Conservation (phyloP, 2,888 invertebrate species). For the Andrena dorsata region DNA sequence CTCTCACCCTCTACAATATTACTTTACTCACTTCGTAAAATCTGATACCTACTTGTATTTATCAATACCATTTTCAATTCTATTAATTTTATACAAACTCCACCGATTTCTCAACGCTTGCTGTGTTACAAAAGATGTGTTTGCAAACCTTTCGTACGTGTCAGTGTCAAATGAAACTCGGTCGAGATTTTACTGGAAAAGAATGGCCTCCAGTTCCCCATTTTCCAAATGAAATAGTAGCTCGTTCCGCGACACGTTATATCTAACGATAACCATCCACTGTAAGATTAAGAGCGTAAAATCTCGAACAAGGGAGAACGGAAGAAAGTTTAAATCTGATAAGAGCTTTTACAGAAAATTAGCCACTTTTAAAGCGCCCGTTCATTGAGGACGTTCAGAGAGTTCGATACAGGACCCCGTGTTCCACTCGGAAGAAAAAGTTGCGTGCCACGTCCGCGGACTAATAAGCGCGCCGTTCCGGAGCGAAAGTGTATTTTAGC, state of each 20-base stretch:
- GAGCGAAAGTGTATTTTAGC: slow-evolving; percentile 33
- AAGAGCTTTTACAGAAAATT: slow-evolving; percentile 39
- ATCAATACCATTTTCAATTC: too few relatives aligned
- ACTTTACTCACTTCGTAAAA: too few relatives aligned
- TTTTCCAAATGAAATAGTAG: not conserved
- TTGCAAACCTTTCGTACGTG: too few relatives aligned
- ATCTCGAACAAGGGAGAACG: not conserved
- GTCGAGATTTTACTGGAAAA: not conserved
- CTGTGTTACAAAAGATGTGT: too few relatives aligned
- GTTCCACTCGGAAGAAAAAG: slow-evolving; percentile 2
- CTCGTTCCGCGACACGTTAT: not conserved
- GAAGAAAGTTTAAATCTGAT: slow-evolving; percentile 31
- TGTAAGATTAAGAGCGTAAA: slow-evolving; percentile 20
- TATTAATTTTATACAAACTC: too few relatives aligned
- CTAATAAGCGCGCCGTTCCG: slow-evolving; percentile 14
- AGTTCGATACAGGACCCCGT: not conserved
- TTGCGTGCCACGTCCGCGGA: slow-evolving; percentile 8
- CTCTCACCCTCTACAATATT: too few relatives aligned
- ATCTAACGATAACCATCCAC: slow-evolving; percentile 6
- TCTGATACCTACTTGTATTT: too few relatives aligned
- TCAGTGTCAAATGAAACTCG: too few relatives aligned
- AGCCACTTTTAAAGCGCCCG: slow-evolving; percentile 25
- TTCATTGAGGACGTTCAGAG: slow-evolving; percentile 1
- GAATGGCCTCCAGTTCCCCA: not conserved
- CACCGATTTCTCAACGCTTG: too few relatives aligned